Percentiles rank a stretch among this genome's conserved stretches.
Evolutionary conservation across 2,113 vertebrate species (phyloP).

Genomic region (Psephotus haematonotus): DNA sequence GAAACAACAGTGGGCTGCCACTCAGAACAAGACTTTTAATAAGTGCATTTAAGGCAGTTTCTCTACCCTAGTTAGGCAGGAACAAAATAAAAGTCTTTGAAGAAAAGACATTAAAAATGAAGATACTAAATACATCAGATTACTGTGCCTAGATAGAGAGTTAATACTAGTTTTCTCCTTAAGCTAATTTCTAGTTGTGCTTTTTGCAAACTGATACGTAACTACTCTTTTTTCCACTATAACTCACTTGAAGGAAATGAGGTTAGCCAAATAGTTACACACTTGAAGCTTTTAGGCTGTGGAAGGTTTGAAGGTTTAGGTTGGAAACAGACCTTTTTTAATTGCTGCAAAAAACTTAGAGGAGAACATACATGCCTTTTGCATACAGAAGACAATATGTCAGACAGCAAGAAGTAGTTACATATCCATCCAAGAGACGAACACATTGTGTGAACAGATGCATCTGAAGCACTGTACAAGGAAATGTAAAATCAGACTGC

Average conservation of each 20-base stretch:
- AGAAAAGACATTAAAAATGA: not conserved
- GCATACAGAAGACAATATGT: not conserved
- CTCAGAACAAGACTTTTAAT: not conserved
- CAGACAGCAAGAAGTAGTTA: not conserved
- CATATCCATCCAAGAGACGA: not conserved
- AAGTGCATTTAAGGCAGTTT: not conserved
- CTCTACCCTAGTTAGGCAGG: not conserved
- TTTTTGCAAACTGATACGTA: not conserved
- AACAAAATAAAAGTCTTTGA: not conserved
- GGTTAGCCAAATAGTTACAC: not conserved
- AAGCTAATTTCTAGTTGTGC: not conserved
- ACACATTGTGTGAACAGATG: not conserved
- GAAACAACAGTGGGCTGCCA: not conserved
- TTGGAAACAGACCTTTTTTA: not conserved
- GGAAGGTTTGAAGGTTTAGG: not conserved
- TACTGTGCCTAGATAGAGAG: not conserved
- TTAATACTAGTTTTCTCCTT: not conserved
- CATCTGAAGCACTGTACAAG: not conserved
- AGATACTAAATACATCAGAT: not conserved
- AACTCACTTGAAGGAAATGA: not conserved
- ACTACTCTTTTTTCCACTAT: not conserved
- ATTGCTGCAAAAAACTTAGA: not conserved
- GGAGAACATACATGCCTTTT: rapidly evolving
- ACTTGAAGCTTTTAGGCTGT: not conserved
- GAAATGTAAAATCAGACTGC: not conserved